Conservation (phyloP, 2,888 invertebrate genomes). For the Auanema sp. region DNA sequence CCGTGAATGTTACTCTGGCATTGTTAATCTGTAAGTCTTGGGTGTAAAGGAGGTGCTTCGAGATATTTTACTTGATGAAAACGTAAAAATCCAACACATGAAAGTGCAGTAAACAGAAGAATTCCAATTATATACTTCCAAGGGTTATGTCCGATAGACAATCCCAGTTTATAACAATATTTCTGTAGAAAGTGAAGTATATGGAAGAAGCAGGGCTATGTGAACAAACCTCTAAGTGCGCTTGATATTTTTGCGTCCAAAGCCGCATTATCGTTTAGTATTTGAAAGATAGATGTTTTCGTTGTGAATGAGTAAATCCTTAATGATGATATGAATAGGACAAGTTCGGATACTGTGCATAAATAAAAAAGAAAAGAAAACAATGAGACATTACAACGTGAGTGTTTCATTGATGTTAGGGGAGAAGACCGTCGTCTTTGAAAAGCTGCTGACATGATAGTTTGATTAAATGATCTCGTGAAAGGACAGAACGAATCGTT, state of each 20-base stretch:
- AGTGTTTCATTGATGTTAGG: no score
- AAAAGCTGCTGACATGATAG: no score
- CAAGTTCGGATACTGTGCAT: no score
- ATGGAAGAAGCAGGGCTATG: no score
- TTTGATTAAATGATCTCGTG: no score
- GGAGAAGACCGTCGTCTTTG: no score
- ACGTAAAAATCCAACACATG: constrained; percentile 44
- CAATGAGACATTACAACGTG: no score
- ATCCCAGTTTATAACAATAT: constrained; percentile 43
- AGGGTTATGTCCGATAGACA: constrained; percentile 44
- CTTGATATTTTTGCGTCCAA: constrained; percentile 23
- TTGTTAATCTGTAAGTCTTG: constrained; percentile 44
- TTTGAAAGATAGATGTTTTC: not conserved
- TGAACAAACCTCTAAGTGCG: constrained; percentile 12
- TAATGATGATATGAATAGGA: no score
- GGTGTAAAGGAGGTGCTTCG: not conserved
- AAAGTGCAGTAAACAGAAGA: constrained; percentile 30
- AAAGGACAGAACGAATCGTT: no score
- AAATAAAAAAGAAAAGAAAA: no score
- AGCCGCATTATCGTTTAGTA: constrained; percentile 12
- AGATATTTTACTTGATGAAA: constrained; percentile 43
- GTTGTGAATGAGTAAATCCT: no score
- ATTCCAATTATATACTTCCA: constrained; percentile 36
- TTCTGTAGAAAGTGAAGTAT: constrained; percentile 18
- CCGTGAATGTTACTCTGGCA: constrained; percentile 51